Base-by-base conservation (phyloP, 2,797 vertebrate genomes). In the Sebastes baramenuke region DNA sequence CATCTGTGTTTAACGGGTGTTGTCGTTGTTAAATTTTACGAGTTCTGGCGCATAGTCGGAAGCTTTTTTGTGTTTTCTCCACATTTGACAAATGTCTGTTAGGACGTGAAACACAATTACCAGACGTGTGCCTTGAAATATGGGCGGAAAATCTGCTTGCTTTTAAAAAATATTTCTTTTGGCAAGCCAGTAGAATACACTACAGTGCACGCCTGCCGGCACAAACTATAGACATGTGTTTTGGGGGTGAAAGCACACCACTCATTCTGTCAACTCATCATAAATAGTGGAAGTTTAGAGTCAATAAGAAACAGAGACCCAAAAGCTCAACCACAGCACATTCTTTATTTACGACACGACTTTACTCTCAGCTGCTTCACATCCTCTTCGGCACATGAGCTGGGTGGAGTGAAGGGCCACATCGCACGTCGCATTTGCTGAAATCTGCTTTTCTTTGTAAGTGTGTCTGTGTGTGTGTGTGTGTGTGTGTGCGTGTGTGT, bases 261-360 rank as follows among this genome's bases (percentile, higher is more conserved):
- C 34, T 52, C 55, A 54, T 20, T 65, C 20, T 75, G 69, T 83
- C 79, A 78, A 67, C 14, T 85, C 76, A 49, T 83, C 71, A 79
- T 42, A 82, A 84, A 85, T 9, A 79, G 64, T 59, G 55, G 30
- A 84, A 82, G 14, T 79, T 24, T 71, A 55, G 30, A 81, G 75
- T 83, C 69, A 85, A 80, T 80, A 62, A 81, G 72, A 89, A 88
- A 55, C 72, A 83, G 42, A 83, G n/a, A 77, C 24, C 34, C 36
- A 54, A 82, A 82, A 87, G 36, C 67, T 74, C 70, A 38, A 77
- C 72, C 69, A 4, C 81, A 83, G 71, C 83, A 79, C 79, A 74
- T 88, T 72, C 83, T 75, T 87, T 65, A 81, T 88, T 87, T 88
- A 75, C 8, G 12, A 73, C 77, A 67, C 20, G 56, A 54, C 38